Evolutionary conservation across 2,797 vertebrate genomes (phyloP).

Genomic region (Hydrolagus colliei): DNA sequence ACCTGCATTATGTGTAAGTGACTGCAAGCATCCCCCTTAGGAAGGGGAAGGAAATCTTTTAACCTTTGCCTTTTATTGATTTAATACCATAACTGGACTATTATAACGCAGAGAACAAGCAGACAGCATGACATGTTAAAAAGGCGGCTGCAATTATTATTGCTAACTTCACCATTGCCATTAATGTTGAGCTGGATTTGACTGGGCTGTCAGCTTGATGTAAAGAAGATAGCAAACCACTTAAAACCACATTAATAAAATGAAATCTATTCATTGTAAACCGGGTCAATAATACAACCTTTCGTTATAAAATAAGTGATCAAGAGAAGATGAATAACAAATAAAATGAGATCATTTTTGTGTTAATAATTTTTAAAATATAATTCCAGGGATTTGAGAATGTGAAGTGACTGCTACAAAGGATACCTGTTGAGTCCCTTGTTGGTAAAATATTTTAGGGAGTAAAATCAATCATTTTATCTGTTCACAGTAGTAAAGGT

Average conservation of each 20-base stretch:
- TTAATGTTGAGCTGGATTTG: constrained; percentile 4
- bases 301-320: constrained; percentile 2
- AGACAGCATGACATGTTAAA: constrained; percentile 24
- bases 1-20: neutral
- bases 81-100: constrained; percentile 17
- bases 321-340: neutral
- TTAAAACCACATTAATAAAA: constrained; percentile 28
- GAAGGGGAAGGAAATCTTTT: constrained; percentile 15
- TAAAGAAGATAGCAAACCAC: neutral
- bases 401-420: neutral
- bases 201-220: neutral
- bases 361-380: neutral
- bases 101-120: neutral
- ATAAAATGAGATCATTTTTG: neutral
- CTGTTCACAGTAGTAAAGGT: too few species aligned
- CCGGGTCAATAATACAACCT: neutral
- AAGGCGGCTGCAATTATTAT: constrained; percentile 23
- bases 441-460: too few species aligned
- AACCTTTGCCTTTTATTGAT: constrained; percentile 27
- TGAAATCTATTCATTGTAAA: constrained; percentile 11
- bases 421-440: too few species aligned
- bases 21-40: neutral
- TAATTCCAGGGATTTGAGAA: neutral
- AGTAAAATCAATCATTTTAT: too few species aligned
- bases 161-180: too few species aligned